These are phyloP conservation scores for Sesia bembeciformis DNA, from an alignment of 2,888 invertebrate species.

Conservation along the genomic window DNA sequence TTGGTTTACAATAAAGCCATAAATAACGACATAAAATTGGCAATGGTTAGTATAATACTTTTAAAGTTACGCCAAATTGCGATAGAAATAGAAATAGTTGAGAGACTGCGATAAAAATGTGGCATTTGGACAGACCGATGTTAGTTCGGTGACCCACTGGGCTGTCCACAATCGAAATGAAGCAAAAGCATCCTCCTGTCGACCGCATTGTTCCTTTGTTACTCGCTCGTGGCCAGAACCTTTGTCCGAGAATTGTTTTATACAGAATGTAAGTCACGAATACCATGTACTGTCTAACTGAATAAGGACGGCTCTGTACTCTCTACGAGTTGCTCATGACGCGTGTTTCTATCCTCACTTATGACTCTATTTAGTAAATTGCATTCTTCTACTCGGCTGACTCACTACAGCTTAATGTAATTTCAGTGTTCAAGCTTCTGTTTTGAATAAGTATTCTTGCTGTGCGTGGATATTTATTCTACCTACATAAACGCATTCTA, in stretches of 20 bases:
- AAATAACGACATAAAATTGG: no score
- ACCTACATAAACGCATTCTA: no score
- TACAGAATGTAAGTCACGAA: conserved; percentile 73
- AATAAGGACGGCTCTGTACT: conserved; percentile 48
- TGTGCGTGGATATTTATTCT: no score
- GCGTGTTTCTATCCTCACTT: conserved; percentile 27
- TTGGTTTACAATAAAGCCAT: no score
- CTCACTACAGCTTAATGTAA: no score
- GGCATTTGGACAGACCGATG: conserved; percentile 5
- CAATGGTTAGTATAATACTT: no score
- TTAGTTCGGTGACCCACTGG: conserved; percentile 22
- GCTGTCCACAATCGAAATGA: conserved; percentile 62
- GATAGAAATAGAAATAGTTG: no score
- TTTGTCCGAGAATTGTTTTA: conserved; percentile 72
- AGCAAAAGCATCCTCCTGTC: conserved; percentile 58
- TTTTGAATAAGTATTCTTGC: no score
- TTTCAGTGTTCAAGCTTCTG: no score
- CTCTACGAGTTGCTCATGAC: not conserved
- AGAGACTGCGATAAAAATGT: conserved; percentile 8
- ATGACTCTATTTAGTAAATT: conserved; percentile 46
- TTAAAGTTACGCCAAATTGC: no score
- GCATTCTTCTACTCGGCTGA: not conserved
- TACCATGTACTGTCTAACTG: conserved; percentile 62
- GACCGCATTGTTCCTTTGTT: conserved; percentile 65
- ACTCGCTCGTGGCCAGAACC: conserved; percentile 59